Percentiles rank a stretch among this genome's conserved stretches.
These are phyloP conservation scores for Discoglossus pictus DNA, from an alignment of 2,797 vertebrate genomes.

Conservation along the genomic window DNA sequence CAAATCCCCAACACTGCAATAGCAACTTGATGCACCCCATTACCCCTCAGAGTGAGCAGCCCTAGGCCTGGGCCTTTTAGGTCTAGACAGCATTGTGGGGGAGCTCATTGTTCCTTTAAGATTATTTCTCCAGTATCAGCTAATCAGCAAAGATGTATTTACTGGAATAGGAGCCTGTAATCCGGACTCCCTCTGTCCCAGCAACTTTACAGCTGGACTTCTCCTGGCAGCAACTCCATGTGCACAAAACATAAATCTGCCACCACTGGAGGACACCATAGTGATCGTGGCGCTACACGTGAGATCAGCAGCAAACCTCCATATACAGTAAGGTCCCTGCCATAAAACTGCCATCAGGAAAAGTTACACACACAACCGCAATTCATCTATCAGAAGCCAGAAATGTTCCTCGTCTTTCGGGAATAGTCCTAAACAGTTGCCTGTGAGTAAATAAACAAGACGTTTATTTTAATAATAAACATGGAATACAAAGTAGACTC, in stretches of 20 bases:
- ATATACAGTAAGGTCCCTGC: slow-evolving; percentile 51
- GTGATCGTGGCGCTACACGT: slow-evolving; percentile 56
- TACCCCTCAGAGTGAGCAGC: too few species aligned
- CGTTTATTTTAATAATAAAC: slow-evolving; percentile 58
- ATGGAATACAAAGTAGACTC: slow-evolving; percentile 54
- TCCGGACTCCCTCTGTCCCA: not conserved
- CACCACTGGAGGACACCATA: slow-evolving; percentile 56
- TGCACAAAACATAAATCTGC: slow-evolving; percentile 61
- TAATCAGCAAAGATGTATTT: not conserved
- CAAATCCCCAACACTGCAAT: too few species aligned
- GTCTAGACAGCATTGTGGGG: too few species aligned
- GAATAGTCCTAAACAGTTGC: slow-evolving; percentile 50
- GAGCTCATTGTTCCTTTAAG: too few species aligned
- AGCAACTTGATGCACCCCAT: too few species aligned
- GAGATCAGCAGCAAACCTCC: slow-evolving; percentile 59
- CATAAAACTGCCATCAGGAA: slow-evolving; percentile 61
- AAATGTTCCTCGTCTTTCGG: slow-evolving; percentile 51
- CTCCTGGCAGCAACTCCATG: slow-evolving; percentile 59
- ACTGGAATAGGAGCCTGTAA: not conserved
- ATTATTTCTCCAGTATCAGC: not conserved
- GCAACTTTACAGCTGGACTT: slow-evolving; percentile 51
- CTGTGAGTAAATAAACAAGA: slow-evolving; percentile 34
- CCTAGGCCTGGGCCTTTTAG: too few species aligned
- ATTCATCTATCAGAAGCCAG: slow-evolving; percentile 53
- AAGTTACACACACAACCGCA: slow-evolving; percentile 48